Percentiles rank a stretch among this genome's conserved stretches.
Evolutionary conservation across 2,888 invertebrate species (phyloP).

Genomic region (Acanthococcus lagerstroemiae): DNA sequence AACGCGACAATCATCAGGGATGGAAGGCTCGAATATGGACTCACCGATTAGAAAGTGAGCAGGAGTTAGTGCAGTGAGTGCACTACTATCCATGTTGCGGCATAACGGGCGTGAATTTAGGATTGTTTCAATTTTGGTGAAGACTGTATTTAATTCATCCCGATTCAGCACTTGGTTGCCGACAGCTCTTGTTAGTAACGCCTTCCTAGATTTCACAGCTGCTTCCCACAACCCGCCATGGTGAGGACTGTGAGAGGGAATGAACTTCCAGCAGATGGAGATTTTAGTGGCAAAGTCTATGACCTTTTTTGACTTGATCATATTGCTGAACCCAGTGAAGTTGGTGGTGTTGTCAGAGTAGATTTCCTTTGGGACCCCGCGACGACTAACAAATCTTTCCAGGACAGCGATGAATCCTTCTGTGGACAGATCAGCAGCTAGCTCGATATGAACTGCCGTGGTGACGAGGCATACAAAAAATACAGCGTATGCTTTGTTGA

Average conservation of each 20-base stretch:
- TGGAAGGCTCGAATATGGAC: not conserved
- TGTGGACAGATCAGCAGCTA: not conserved
- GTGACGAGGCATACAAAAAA: no score
- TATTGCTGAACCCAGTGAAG: no score
- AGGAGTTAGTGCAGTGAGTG: no score
- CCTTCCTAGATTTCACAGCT: not conserved
- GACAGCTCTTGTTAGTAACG: not conserved
- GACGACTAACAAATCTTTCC: not conserved
- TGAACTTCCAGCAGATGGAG: no score
- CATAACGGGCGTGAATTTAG: not conserved
- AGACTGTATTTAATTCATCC: not conserved
- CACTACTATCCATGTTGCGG: not conserved
- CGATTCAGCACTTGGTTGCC: not conserved
- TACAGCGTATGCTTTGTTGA: no score
- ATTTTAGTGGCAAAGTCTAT: not conserved
- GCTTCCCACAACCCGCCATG: not conserved
- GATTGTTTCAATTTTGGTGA: not conserved
- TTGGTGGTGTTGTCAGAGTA: not conserved
- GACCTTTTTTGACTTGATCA: no score
- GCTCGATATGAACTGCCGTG: not conserved
- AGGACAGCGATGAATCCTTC: no score
- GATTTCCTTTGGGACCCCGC: not conserved
- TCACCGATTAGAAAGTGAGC: not conserved
- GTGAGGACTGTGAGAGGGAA: not conserved
- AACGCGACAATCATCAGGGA: not conserved